Evolutionary conservation across 2,888 invertebrate genomes (phyloP).

Genomic region (Troglohyphantes excavatus): DNA sequence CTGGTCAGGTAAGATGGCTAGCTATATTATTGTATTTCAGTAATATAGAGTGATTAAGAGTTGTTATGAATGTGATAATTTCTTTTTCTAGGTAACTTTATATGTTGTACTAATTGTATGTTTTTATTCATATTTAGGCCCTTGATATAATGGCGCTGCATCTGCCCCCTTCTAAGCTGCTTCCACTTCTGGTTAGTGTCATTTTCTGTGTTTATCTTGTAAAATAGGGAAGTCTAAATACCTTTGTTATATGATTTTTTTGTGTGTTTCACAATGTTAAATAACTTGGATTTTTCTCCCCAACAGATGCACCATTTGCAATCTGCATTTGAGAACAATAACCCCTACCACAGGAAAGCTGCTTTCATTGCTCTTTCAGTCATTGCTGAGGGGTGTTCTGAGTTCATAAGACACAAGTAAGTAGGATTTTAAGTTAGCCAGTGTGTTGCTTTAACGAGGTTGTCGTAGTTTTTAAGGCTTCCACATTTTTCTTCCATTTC

Average conservation of each 20-base stretch:
- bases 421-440: too few relatives aligned
- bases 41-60: too few relatives aligned
- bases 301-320: constrained; percentile 83
- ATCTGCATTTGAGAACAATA: constrained; percentile 86
- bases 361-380: constrained; percentile 89
- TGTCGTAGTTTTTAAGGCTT: too few relatives aligned
- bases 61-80: too few relatives aligned
- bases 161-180: constrained; percentile 89
- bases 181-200: constrained; percentile 83
- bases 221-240: too few relatives aligned
- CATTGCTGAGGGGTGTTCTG: constrained; percentile 90
- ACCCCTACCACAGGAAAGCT: constrained; percentile 87
- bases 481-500: too few relatives aligned
- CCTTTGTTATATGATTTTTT: neutral
- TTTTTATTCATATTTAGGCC: constrained; percentile 83
- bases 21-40: too few relatives aligned
- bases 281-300: neutral
- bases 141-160: constrained; percentile 89
- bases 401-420: constrained; percentile 88
- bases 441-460: too few relatives aligned
- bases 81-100: neutral
- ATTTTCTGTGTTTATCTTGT: too few relatives aligned
- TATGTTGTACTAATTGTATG: neutral
- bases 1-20: constrained; percentile 85
- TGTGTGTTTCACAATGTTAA: neutral